Evolutionary conservation across 2,888 invertebrate species (phyloP).

Genomic region (Nemotelus nigrinus): DNA sequence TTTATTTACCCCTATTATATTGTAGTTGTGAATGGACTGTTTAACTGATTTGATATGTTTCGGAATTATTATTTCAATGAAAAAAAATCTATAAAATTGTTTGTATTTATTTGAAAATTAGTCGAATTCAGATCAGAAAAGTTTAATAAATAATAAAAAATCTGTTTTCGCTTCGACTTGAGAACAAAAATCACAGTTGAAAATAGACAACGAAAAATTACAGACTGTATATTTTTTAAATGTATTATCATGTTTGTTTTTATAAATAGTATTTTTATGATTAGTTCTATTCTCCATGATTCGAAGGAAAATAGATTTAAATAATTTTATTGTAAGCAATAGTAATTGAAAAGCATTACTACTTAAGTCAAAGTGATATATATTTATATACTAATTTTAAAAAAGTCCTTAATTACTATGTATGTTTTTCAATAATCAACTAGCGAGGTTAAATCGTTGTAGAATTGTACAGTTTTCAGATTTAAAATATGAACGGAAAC

Average conservation of each 20-base stretch:
- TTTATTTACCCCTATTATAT: slow-evolving; percentile 30
- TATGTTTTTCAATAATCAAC: too few species aligned
- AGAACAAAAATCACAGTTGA: background rate
- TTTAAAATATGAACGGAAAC: background rate
- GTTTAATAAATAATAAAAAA: too few species aligned
- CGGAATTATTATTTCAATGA: slow-evolving; percentile 6
- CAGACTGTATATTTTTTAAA: slow-evolving; percentile 35
- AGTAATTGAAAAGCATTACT: background rate
- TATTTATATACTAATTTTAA: slow-evolving; percentile 29
- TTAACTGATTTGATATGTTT: slow-evolving; percentile 13
- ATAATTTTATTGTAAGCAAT: background rate
- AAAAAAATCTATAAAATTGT: background rate
- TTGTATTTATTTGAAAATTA: background rate
- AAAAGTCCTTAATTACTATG: too few species aligned
- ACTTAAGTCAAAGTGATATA: slow-evolving; percentile 41
- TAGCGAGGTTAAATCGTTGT: background rate
- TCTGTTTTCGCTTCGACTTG: too few species aligned
- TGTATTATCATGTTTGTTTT: slow-evolving; percentile 19
- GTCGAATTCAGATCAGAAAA: too few species aligned
- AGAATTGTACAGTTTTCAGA: slow-evolving; percentile 5
- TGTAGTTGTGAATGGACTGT: slow-evolving; percentile 9
- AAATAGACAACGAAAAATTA: too few species aligned
- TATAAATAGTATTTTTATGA: background rate
- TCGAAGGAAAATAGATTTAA: background rate
- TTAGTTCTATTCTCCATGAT: background rate